These are phyloP conservation scores for Picus viridis DNA, from an alignment of 2,797 vertebrate genomes.

Conservation along the genomic window DNA sequence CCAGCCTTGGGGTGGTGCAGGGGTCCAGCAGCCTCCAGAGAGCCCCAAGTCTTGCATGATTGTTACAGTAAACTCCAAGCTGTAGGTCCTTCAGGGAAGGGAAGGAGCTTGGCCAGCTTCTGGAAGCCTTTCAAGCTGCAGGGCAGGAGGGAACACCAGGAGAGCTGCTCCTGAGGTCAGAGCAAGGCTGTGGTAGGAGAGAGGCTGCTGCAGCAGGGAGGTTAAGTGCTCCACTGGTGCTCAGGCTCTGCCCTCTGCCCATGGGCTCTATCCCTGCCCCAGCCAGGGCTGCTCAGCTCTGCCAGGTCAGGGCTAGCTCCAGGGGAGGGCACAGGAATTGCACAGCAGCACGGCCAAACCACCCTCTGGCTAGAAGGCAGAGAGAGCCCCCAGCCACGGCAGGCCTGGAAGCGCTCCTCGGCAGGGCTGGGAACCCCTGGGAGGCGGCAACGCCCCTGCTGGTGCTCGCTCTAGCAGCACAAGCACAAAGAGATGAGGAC, in stretches of 20 bases:
- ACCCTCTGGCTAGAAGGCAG: neutral
- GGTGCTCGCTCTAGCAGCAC: neutral
- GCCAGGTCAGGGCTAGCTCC: neutral
- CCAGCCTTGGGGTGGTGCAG: neutral
- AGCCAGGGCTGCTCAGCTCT: neutral
- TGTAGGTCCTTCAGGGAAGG: neutral
- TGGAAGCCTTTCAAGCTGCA: neutral
- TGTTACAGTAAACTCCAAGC: neutral
- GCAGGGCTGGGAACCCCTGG: neutral
- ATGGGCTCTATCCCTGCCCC: neutral
- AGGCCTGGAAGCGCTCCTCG: neutral
- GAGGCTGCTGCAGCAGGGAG: neutral
- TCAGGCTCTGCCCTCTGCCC: slow-evolving; percentile 1
- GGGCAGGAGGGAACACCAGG: neutral
- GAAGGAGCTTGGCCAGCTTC: neutral
- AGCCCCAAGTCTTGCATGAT: neutral
- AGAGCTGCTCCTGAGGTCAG: neutral
- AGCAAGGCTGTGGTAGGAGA: neutral
- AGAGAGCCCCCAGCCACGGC: neutral
- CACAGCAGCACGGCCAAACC: slow-evolving; percentile 24
- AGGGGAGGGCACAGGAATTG: neutral
- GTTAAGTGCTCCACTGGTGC: neutral
- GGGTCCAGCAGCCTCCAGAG: neutral
- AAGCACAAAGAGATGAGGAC: slow-evolving; percentile 33
- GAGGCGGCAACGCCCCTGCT: neutral